Base-by-base conservation (phyloP, 1,140 invertebrate species). In the Tetraneura akinire region DNA sequence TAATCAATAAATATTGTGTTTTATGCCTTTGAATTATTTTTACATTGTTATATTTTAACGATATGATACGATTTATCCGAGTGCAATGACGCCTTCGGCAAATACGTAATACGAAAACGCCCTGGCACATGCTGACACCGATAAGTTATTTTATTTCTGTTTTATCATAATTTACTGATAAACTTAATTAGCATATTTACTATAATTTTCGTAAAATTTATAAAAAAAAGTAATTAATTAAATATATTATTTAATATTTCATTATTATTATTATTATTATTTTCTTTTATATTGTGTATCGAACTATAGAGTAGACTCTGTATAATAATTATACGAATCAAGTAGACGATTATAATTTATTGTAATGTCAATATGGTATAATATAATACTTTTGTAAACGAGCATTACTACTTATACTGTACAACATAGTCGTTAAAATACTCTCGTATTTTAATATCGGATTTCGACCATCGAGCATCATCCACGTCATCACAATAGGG, bases 91-190 rank as follows among this genome's bases (percentile, higher is more conserved):
- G 26, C 68, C 68, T 16, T 29, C 47, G 6, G 47, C 3, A 49
- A 49, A 51, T 32, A 51, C 47, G 68, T 51, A 49, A 51, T 49
- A 49, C 9, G 21, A 51, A 71, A 29, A 71, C 68, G 68, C 68
- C 68, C 68, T 71, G 26, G 45, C 14, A 71, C 47, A 18, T 14
- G 11, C 68, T 71, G 68, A 18, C 68, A 71, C 68, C 47, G 26
- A 49, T 70, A 49, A n/a, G n/a, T 37, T 37, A 37, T 37, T 4
- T 4, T 3, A 29, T 42, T 68, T 37, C 37, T 23, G 16, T 68
- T 68, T 45, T 1, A 16, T 68, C 14, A 10, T 23, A 29, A 29
- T 11, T 68, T 14, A 26, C 13, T 68, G 42, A 68, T 47, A 68
- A 68, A 26, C 21, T 23, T 14, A 23, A 68, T 68, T 45, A 47